These are phyloP conservation scores for Parasteatoda lunata DNA, from an alignment of 2,888 invertebrate species.

Conservation along the genomic window DNA sequence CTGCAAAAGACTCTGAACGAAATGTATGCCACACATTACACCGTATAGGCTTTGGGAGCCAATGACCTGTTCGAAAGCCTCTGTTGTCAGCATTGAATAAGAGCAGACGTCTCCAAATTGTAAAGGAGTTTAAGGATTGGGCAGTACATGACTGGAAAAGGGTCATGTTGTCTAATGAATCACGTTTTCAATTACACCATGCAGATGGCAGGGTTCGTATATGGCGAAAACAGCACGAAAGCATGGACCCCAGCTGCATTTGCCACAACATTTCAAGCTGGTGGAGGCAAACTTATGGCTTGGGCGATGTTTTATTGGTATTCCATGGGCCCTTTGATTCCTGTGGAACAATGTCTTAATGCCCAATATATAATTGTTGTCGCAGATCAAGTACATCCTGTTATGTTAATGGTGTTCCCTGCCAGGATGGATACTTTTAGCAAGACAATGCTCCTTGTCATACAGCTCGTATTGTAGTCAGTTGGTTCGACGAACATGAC, in stretches of 20 bases:
- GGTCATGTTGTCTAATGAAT: no score
- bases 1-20: conserved; percentile 3
- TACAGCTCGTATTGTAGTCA: no score
- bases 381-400: not conserved
- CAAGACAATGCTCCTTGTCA: no score
- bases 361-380: not conserved
- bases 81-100: not conserved
- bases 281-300: not conserved
- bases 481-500: no score
- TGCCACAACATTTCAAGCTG: conserved; percentile 11
- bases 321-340: no score
- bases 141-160: no score
- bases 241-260: not conserved
- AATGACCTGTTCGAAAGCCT: not conserved
- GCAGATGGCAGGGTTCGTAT: no score
- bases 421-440: no score
- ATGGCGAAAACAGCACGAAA: no score
- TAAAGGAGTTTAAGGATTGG: not conserved
- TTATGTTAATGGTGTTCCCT: no score
- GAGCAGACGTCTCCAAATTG: not conserved
- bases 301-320: not conserved
- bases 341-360: not conserved
- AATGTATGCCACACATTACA: conserved; percentile 5
- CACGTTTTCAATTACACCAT: no score
- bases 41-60: not conserved